Evolutionary conservation across 2,888 invertebrate species (phyloP).

Genomic region (Abrostola tripartita): DNA sequence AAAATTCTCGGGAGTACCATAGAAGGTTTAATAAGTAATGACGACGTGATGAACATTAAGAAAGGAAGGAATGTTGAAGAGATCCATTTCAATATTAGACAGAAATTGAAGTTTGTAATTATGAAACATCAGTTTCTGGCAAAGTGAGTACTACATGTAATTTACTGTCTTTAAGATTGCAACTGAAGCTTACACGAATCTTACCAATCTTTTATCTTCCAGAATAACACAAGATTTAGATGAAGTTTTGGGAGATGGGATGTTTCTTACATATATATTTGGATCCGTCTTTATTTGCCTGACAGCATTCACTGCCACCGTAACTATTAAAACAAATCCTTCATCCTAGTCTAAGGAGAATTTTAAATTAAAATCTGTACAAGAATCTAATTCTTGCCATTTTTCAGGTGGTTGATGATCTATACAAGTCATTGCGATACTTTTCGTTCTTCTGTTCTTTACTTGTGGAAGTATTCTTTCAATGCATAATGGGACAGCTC

Average conservation of each 20-base stretch:
- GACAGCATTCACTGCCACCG: conserved; percentile 79
- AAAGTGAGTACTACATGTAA: conserved; percentile 66
- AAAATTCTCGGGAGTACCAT: conserved; percentile 70
- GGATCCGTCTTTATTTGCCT: conserved; percentile 80
- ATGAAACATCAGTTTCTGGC: conserved; percentile 68
- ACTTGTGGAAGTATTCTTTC: conserved; percentile 71
- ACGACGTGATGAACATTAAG: conserved; percentile 63
- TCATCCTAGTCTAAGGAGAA: not conserved
- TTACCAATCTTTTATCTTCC: conserved; percentile 51
- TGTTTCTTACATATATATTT: conserved; percentile 75
- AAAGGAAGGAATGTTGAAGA: conserved; percentile 37
- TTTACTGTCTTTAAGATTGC: not conserved
- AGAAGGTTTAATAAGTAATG: conserved; percentile 63
- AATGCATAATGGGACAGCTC: conserved; percentile 79
- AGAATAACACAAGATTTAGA: conserved; percentile 73
- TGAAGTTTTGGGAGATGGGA: conserved; percentile 71
- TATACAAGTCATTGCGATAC: conserved; percentile 75
- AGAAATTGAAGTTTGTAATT: conserved; percentile 71
- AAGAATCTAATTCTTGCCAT: not conserved
- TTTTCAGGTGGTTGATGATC: conserved; percentile 74
- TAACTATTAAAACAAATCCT: conserved; percentile 46
- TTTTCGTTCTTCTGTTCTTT: conserved; percentile 77
- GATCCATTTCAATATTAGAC: conserved; percentile 61
- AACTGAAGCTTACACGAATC: not conserved
- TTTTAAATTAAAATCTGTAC: too few relatives aligned